These are phyloP conservation scores for Parotia lawesii DNA, from an alignment of 2,113 vertebrate species.

Conservation along the genomic window DNA sequence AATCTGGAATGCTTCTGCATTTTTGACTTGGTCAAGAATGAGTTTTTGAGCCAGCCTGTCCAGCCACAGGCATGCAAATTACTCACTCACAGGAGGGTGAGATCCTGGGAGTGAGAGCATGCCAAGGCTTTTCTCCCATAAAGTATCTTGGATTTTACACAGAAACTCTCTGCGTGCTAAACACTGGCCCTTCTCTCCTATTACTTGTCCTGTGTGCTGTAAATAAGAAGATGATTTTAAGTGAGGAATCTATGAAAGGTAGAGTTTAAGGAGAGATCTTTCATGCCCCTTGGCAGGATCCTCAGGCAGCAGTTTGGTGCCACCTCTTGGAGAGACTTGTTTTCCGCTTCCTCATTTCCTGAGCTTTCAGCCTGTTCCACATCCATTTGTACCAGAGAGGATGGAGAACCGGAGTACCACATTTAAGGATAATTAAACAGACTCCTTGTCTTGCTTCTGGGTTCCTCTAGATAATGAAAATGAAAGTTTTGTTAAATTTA, in stretches of 20 bases:
- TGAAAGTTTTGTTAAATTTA: neutral
- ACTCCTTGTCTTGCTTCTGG: neutral
- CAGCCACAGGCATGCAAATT: neutral
- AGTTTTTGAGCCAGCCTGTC: neutral
- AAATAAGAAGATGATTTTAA: neutral
- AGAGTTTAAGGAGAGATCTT: neutral
- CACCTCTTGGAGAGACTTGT: neutral
- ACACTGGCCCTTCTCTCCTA: neutral
- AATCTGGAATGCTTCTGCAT: neutral
- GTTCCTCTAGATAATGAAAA: neutral
- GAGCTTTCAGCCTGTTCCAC: neutral
- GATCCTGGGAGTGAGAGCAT: neutral
- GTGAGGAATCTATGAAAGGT: neutral
- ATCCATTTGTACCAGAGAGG: neutral
- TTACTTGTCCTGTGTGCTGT: neutral
- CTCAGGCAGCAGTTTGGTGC: neutral
- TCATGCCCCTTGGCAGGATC: neutral
- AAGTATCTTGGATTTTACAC: rapidly evolving
- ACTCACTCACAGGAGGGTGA: neutral
- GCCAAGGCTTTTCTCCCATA: neutral
- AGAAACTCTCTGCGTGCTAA: neutral
- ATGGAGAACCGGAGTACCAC: neutral
- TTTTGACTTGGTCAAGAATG: neutral
- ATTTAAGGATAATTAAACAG: neutral
- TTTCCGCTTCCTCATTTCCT: neutral